These are phyloP conservation scores for Meteorus cinctellus DNA, from an alignment of 2,888 invertebrate species.

Conservation along the genomic window DNA sequence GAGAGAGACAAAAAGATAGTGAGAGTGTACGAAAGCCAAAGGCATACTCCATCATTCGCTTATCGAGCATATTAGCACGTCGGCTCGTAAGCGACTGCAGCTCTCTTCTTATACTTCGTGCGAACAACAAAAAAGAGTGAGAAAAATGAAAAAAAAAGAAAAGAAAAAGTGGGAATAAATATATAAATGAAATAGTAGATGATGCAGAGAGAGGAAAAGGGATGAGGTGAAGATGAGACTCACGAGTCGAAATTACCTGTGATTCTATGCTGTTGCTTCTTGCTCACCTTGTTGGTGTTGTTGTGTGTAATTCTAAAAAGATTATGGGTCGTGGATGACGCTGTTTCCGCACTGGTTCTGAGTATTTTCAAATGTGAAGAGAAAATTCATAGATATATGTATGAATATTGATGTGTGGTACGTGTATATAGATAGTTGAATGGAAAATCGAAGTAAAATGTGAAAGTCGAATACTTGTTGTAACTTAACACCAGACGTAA, in stretches of 20 bases:
- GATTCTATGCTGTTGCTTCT: background rate
- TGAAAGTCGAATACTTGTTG: slow-evolving; percentile 18
- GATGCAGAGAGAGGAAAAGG: background rate
- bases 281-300: background rate
- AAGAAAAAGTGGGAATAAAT: background rate
- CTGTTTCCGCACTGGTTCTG: background rate
- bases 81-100: background rate
- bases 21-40: slow-evolving; percentile 6
- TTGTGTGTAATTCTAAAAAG: background rate
- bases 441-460: slow-evolving; percentile 3
- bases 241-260: slow-evolving; percentile 1
- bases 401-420: background rate
- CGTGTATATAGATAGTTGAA: background rate
- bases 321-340: background rate
- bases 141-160: background rate
- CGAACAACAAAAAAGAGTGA: slow-evolving; percentile 7
- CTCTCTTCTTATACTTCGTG: background rate
- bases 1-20: background rate
- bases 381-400: background rate
- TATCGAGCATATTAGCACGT: slow-evolving; percentile 20
- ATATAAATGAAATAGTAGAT: background rate
- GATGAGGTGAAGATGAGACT: background rate
- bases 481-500: slow-evolving; percentile 16
- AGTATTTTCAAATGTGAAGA: background rate
- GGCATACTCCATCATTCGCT: slow-evolving; percentile 18